Base-by-base conservation (phyloP, 2,797 vertebrate genomes). In the Sebastes oblongus region DNA sequence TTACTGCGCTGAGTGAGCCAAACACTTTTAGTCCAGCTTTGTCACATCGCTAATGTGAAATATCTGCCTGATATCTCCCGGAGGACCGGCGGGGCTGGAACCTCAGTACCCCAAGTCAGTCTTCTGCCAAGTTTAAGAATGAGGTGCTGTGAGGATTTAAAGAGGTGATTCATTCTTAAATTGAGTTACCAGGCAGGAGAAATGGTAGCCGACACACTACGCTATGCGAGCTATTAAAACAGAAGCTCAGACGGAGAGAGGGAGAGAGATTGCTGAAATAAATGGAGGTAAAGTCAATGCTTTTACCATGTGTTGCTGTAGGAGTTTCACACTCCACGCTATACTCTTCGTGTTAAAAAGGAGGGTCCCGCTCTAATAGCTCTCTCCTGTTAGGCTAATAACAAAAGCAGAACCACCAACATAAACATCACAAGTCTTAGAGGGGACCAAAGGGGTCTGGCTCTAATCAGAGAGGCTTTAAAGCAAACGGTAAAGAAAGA, bases 221-320 rank as follows among this genome's bases (percentile, higher is more conserved):
- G 25, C 81, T 84, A 79, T 80, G 80, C 66, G 71, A 91, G 88
- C 92, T 92, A 93, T 94, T 94, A 95, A 95, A 95, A 95, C 94
- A 95, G 95, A 94, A 95, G 94, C 91, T 90, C 88, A 84, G 81
- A 83, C 73, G 74, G 76, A 61, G 58, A 77, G 80, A 56, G 62
- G 22, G 56, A 72, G 75, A 59, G 82, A 67, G 77, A 91, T 84
- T 78, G 84, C 70, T 84, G 59, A 87, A 94, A 87, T 89, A 89
- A 93, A 90, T 59, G 65, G 54, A 87, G 71, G 84, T 58, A 56
- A 85, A 83, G 86, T 90, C 76, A 76, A 95, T 90, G 85, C 5
- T 46, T 95, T 92, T 86, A 88, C 89, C 95, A 96, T 93, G 81
- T 95, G 95, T 93, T 93, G 91, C 87, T 76, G 67, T 24, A 56